A percentile compares a stretch with the other conserved stretches of the same genome.
phyloP scores from a whole-genome alignment of 1,140 invertebrate species.

The Eubasilissa regina region DNA sequence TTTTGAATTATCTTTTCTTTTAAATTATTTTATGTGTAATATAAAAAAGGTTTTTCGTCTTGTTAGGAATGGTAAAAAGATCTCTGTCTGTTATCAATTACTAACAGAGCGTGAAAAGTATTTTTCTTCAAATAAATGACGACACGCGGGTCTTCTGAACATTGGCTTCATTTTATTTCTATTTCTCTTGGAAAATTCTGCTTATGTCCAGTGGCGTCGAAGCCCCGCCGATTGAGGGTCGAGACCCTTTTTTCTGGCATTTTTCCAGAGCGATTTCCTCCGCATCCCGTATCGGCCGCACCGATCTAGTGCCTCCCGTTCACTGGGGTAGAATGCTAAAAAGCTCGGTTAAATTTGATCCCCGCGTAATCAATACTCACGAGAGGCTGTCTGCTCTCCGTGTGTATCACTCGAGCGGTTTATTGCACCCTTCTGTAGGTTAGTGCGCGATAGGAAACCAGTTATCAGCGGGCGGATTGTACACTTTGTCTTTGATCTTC shows the following conservation, averaged over 20 bases:
- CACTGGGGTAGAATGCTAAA: constrained; percentile 34
- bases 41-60: no score
- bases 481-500: background rate
- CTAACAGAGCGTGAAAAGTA: constrained; percentile 12
- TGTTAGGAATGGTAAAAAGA: no score
- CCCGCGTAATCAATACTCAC: constrained; percentile 41
- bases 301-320: constrained; percentile 18
- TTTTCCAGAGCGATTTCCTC: constrained; percentile 28
- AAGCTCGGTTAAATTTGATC: constrained; percentile 37
- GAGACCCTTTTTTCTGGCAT: constrained; percentile 34
- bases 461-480: background rate
- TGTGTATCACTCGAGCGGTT: constrained; percentile 6
- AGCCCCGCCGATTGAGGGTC: constrained; percentile 19
- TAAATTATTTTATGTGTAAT: no score
- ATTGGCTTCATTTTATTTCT: background rate
- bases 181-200: constrained; percentile 11
- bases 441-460: no score
- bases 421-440: constrained; percentile 1
- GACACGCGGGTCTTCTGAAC: no score
- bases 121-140: constrained; percentile 4
- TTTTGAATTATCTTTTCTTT: no score
- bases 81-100: no score
- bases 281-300: constrained; percentile 2
- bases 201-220: constrained; percentile 16
- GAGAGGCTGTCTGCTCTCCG: constrained; percentile 1